Conservation (phyloP, 2,113 vertebrate species). For the Boleophthalmus pectinirostris region DNA sequence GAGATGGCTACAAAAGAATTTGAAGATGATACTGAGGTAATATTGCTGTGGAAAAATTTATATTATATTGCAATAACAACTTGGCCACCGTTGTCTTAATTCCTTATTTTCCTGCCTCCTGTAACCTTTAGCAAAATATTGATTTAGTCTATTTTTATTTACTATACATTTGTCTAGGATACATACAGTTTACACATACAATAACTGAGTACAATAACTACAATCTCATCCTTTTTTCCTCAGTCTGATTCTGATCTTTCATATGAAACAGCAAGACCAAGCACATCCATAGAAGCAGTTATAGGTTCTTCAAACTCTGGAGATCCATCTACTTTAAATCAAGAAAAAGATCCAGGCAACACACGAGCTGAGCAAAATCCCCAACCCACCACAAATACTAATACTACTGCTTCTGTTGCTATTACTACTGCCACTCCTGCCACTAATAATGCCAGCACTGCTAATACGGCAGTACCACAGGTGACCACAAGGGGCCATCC, state of each 20-base stretch:
- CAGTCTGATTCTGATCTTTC: constrained; percentile 34
- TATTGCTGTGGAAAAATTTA: not conserved
- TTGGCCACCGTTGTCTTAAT: not conserved
- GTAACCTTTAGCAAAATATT: too few species aligned
- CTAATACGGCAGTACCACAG: not conserved
- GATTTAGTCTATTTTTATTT: not conserved
- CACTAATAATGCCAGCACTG: not conserved
- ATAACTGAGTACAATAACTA: not conserved
- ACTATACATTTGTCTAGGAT: too few species aligned
- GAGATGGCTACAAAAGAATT: constrained; percentile 75
- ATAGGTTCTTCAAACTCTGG: not conserved
- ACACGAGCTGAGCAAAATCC: not conserved
- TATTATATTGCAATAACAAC: not conserved
- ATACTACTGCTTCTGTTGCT: not conserved
- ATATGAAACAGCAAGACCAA: not conserved
- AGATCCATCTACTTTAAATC: not conserved
- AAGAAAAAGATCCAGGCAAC: not conserved
- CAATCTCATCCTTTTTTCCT: not conserved
- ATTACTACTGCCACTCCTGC: not conserved
- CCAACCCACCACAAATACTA: not conserved
- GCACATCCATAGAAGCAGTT: constrained; percentile 7
- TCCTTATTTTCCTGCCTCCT: too few species aligned
- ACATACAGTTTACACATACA: not conserved
- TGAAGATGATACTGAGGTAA: constrained; percentile 67
- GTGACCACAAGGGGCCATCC: not conserved